Evolutionary conservation across 2,888 invertebrate genomes (phyloP).

Genomic region (Miltochrista miniata): DNA sequence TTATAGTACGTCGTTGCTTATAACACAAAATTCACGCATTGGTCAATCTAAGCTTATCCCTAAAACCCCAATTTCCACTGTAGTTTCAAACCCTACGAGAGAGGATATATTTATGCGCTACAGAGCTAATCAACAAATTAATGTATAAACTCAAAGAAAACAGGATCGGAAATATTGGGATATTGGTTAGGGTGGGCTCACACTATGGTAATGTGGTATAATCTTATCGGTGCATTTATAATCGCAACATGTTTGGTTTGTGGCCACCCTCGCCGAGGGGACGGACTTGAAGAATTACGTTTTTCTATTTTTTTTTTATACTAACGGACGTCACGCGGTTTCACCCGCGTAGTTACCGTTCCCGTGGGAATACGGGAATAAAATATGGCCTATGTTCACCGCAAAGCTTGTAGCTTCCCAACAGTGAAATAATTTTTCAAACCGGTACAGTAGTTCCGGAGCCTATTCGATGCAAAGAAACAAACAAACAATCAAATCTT

Average conservation of each 20-base stretch:
- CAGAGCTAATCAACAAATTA: slow-evolving; percentile 27
- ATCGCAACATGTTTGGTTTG: slow-evolving; percentile 23
- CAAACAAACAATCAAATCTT: too few relatives aligned
- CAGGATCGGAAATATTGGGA: slow-evolving; percentile 30
- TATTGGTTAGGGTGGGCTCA: slow-evolving; percentile 17
- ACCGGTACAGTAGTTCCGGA: too few relatives aligned
- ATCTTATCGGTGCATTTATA: slow-evolving; percentile 41
- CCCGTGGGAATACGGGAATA: too few relatives aligned
- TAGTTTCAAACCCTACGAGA: slow-evolving; percentile 5
- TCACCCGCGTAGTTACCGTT: too few relatives aligned
- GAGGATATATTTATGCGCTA: slow-evolving; percentile 1
- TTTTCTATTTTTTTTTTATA: too few relatives aligned
- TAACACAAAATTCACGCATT: too few relatives aligned
- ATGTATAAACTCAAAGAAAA: slow-evolving; percentile 44
- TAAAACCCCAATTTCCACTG: background rate
- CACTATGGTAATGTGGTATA: slow-evolving; percentile 23
- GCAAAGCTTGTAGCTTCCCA: too few relatives aligned
- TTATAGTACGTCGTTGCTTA: too few relatives aligned
- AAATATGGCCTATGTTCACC: too few relatives aligned
- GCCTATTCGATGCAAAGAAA: too few relatives aligned
- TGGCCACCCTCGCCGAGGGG: slow-evolving; percentile 5
- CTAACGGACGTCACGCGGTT: too few relatives aligned
- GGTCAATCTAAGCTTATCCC: background rate
- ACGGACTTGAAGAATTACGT: slow-evolving; percentile 20
- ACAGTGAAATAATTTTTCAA: too few relatives aligned